Conservation (phyloP, 2,113 vertebrate species). For the Salvator merianae region DNA sequence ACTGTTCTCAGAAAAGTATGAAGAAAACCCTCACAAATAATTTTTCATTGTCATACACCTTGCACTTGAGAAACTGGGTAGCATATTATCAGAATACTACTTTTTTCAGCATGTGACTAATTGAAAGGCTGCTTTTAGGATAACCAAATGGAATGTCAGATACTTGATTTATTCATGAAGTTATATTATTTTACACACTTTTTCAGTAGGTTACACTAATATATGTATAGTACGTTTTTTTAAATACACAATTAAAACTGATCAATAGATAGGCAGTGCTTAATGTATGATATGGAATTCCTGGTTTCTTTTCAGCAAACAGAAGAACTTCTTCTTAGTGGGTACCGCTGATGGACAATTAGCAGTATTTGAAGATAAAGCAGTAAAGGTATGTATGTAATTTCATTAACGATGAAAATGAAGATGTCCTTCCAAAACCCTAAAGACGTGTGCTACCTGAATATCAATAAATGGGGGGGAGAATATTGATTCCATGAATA, state of each 20-base stretch:
- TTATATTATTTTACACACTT: not conserved
- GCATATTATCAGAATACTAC: not conserved
- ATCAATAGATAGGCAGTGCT: not conserved
- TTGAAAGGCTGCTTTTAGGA: not conserved
- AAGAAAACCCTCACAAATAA: not conserved
- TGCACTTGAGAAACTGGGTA: not conserved
- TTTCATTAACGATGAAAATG: not conserved
- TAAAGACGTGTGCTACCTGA: not conserved
- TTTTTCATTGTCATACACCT: not conserved
- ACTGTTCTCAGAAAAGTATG: not conserved
- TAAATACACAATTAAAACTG: not conserved
- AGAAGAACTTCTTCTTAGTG: conserved; percentile 87
- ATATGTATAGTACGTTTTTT: not conserved
- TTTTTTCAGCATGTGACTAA: not conserved
- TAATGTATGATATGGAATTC: not conserved
- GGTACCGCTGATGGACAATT: conserved; percentile 90
- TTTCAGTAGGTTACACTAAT: not conserved
- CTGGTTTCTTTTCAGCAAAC: conserved; percentile 79
- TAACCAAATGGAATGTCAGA: not conserved
- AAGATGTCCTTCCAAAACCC: not conserved
- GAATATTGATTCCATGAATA: too few species aligned
- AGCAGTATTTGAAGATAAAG: conserved; percentile 88
- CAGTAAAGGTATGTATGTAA: conserved; percentile 81
- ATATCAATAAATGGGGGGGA: not conserved
- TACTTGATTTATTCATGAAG: not conserved